Evolutionary conservation across 2,113 vertebrate species (phyloP), one percentile per base, ranked within the genome.

Genomic region (Cynoglossus semilaevis): DNA sequence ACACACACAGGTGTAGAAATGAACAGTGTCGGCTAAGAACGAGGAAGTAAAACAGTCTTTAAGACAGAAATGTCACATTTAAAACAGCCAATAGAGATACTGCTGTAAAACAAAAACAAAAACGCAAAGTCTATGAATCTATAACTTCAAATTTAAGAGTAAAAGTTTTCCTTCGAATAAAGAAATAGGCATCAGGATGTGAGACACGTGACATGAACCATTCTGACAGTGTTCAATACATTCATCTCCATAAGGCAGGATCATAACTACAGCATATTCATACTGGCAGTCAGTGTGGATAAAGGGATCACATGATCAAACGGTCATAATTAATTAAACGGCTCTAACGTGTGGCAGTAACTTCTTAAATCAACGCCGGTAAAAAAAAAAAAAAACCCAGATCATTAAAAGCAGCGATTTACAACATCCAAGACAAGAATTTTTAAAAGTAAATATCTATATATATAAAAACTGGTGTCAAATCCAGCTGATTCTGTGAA

Each of bases 171-270:
- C 18, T 61, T 45, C 52, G 37, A 41, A 61, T 16, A 15, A 13
- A n/a, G 52, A 52, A 5, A 1, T 6, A 29, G 22, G 54, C 6
- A 29, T 43, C 57, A 68, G 50, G 35, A 34, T 29, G 22, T 29
- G 22, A 29, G 22, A 29, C 22, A 29, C 2, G 22, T 4, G 22
- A 4, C 22, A n/a, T 29, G 22, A 29, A 29, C 22, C 22, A 29
- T 2, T 29, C 22, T 29, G 42, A 61, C 41, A n/a, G n/a, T 4
- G 9, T 9, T 37, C 45, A 76, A 72, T 74, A 82, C 81, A 73
- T 78, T 82, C 63, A 71, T 63, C 58, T 69, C 53, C 43, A 67
- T 84, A 82, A 87, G 84, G 84, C 82, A 76, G 70, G 49, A 43
- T 11, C 38, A 55, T 9, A 53, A 43, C 76, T 74, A 72, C 72